Base-by-base conservation (phyloP, 2,888 invertebrate species). In the Elmis aenea region DNA sequence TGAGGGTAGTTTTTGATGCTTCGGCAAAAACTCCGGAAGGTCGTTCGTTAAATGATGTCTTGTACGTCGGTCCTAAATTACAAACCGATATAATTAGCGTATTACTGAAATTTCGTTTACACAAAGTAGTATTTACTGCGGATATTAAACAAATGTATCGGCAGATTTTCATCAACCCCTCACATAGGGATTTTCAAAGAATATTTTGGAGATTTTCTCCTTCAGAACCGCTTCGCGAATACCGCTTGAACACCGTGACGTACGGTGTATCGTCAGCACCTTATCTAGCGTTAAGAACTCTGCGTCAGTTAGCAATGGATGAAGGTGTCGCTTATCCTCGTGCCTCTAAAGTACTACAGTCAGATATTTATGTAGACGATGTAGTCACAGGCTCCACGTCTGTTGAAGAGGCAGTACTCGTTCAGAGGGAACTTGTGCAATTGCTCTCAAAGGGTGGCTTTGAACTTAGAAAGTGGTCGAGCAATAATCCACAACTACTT, bases 141-240 rank as follows among this genome's bases (percentile, higher is more conserved):
- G 48, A 52, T 22, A 38, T 53, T 5, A 18, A 26, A n/a, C 50
- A 48, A 36, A 52, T 50, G 49, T 52, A 40, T 32, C 25, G 47
- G 6, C 42, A 42, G 26, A 29, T 48, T 2, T 14, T 32, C 2
- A 32, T 42, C 11, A 21, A 36, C 13, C 25, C 31, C 8, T 31
- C 40, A 9, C 24, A 51, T 13, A 13, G 45, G 16, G 28, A 32
- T 14, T 48, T 33, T 33, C 34, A 38, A 9, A 22, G 32, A 20
- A 48, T 48, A 8, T 15, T 46, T 13, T 50, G 50, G 51, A 28
- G 46, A 20, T 5, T 12, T 6, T 21, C 28, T 32, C 31, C 33
- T 5, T 18, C 15, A 11, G 38, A 44, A 5, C 11, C 22, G n/a
- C 21, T 52, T 12, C 8, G 26, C 13, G 32, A 11, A 13, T 52